Conservation (phyloP, 2,797 vertebrate species). For the Parauchenoglanis punctatus region DNA sequence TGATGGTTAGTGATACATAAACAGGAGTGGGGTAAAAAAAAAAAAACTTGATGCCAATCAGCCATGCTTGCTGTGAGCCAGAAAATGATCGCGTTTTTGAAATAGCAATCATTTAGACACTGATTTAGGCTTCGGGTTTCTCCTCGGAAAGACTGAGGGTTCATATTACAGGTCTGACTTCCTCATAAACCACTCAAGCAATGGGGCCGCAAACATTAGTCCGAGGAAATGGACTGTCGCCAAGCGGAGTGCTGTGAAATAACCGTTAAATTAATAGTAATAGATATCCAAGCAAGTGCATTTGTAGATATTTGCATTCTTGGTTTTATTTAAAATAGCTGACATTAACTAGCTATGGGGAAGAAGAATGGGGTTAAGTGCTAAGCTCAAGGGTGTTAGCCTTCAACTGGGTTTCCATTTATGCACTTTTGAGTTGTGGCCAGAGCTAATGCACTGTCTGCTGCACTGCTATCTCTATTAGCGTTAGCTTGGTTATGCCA, state of each 20-base stretch:
- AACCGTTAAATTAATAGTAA: constrained; percentile 34
- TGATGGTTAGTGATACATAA: neutral
- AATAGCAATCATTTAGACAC: constrained; percentile 19
- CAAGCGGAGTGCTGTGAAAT: constrained; percentile 4
- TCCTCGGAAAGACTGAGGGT: constrained; percentile 36
- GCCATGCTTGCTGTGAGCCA: neutral
- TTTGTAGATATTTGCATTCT: constrained; percentile 17
- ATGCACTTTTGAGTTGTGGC: constrained; percentile 23
- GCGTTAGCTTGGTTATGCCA: constrained; percentile 33
- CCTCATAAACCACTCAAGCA: constrained; percentile 43
- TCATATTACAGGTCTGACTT: constrained; percentile 41
- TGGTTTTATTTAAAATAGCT: constrained; percentile 1
- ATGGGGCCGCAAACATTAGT: constrained; percentile 36
- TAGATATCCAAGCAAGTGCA: neutral
- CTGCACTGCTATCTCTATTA: constrained; percentile 34
- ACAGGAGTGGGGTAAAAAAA: neutral
- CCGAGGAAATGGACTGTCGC: constrained; percentile 29
- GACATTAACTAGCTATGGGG: constrained; percentile 21
- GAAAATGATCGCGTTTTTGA: constrained; percentile 24
- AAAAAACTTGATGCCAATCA: constrained; percentile 13
- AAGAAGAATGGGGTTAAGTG: constrained; percentile 23
- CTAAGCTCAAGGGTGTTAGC: constrained; percentile 31
- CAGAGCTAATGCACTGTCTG: constrained; percentile 41
- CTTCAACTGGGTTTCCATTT: constrained; percentile 8
- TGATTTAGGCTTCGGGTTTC: constrained; percentile 40